These are phyloP conservation scores for Drosophila lini DNA, from an alignment of 1,140 invertebrate species.

Conservation along the genomic window DNA sequence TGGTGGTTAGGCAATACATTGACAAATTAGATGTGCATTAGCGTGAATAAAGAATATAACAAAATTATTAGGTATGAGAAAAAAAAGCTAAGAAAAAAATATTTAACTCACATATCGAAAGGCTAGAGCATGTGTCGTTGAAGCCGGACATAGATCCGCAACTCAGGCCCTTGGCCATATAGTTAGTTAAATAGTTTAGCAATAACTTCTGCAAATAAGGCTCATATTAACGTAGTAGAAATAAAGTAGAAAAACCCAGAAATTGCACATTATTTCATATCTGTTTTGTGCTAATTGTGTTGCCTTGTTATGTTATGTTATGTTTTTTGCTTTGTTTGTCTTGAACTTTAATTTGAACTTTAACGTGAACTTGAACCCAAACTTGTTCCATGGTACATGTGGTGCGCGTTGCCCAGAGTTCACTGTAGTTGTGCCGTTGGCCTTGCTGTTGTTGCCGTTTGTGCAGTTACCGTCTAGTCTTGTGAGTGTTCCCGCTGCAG, in stretches of 20 bases:
- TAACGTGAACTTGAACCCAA: background rate
- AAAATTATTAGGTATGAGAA: background rate
- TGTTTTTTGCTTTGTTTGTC: conserved; percentile 28
- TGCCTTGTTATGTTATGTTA: conserved; percentile 25
- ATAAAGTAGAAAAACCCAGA: background rate
- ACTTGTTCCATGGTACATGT: conserved; percentile 7
- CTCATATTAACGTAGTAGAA: background rate
- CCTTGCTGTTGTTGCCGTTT: conserved; percentile 32
- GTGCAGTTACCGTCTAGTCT: conserved; percentile 38
- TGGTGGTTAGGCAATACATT: too few relatives aligned
- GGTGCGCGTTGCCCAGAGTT: conserved; percentile 51
- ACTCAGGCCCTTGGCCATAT: background rate
- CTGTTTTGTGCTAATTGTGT: conserved; percentile 21
- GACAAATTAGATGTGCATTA: background rate
- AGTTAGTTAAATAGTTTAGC: background rate
- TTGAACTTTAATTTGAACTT: conserved; percentile 26
- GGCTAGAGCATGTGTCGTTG: too few relatives aligned
- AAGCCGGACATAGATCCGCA: background rate
- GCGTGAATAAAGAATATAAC: background rate
- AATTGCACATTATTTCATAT: conserved; percentile 11
- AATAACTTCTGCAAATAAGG: background rate
- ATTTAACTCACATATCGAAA: background rate
- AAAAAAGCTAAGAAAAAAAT: background rate
- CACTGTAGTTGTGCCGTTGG: conserved; percentile 68
- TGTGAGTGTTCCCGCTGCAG: conserved; percentile 56